Evolutionary conservation across 1,140 invertebrate species (phyloP).

Genomic region (Daktulosphaira vitifoliae): DNA sequence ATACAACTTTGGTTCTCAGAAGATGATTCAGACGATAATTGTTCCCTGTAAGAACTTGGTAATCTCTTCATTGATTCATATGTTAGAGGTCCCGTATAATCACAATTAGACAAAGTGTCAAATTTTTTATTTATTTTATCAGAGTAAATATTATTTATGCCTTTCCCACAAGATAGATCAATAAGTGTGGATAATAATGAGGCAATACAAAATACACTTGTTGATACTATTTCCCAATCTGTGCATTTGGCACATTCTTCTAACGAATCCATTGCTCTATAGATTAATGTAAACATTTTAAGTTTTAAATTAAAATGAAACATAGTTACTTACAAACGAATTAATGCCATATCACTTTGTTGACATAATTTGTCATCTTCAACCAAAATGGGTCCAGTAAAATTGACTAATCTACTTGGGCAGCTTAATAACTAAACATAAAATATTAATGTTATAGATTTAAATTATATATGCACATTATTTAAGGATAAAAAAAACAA

Average conservation of each 20-base stretch:
- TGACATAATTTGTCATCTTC: slow-evolving; percentile 65
- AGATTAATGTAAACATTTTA: slow-evolving; percentile 39
- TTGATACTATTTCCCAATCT: slow-evolving; percentile 62
- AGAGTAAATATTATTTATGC: slow-evolving; percentile 49
- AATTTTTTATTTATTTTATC: slow-evolving; percentile 63
- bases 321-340: slow-evolving; percentile 63
- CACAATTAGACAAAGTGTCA: slow-evolving; percentile 62
- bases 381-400: slow-evolving; percentile 58
- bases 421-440: slow-evolving; percentile 53
- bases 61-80: slow-evolving; percentile 73
- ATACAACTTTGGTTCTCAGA: slow-evolving; percentile 15
- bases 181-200: slow-evolving; percentile 73
- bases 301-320: background rate
- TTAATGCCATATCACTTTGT: slow-evolving; percentile 78
- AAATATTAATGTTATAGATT: background rate
- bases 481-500: too few relatives aligned
- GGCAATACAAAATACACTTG: slow-evolving; percentile 74
- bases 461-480: background rate
- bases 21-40: slow-evolving; percentile 35
- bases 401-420: slow-evolving; percentile 60
- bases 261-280: slow-evolving; percentile 81
- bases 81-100: slow-evolving; percentile 73
- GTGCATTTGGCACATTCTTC: slow-evolving; percentile 67
- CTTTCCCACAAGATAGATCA: slow-evolving; percentile 62
- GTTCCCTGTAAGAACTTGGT: slow-evolving; percentile 62